Conservation (phyloP, 2,797 vertebrate genomes). For the Amphiprion clarkii region DNA sequence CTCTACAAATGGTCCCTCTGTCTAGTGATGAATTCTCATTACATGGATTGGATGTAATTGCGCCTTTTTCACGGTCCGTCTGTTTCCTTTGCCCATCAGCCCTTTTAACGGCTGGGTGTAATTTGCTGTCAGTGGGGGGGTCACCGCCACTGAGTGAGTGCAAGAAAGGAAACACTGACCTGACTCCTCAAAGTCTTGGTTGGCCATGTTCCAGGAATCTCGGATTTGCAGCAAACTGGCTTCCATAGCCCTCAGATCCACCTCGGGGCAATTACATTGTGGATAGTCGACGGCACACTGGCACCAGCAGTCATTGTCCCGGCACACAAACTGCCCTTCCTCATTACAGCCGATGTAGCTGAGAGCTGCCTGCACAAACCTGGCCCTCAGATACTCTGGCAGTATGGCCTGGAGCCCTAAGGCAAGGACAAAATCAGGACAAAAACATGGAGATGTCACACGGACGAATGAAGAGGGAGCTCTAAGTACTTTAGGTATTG, state of each 20-base stretch:
- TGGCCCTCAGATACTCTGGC: conserved; percentile 91
- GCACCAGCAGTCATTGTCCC: conserved; percentile 97
- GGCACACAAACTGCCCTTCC: conserved; percentile 96
- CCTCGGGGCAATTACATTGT: conserved; percentile 95
- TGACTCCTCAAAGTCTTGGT: conserved; percentile 95
- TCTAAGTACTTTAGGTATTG: conserved; percentile 24
- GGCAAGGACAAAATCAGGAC: conserved; percentile 46
- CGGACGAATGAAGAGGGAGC: conserved; percentile 28
- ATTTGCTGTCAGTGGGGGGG: conserved; percentile 37
- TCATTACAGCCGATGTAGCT: conserved; percentile 97
- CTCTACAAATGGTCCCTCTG: conserved; percentile 17
- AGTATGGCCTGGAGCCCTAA: conserved; percentile 95
- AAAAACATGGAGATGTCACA: conserved; percentile 40
- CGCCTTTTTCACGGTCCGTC: conserved; percentile 17
- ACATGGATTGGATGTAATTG: conserved; percentile 28
- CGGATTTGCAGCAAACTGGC: conserved; percentile 91
- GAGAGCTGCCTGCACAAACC: conserved; percentile 95
- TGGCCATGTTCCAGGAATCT: conserved; percentile 91
- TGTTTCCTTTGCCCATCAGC: conserved; percentile 21
- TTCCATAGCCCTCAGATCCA: conserved; percentile 96
- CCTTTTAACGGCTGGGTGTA: conserved; percentile 29
- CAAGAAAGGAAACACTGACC: conserved; percentile 80
- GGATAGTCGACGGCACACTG: conserved; percentile 90
- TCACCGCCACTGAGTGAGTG: conserved; percentile 1
- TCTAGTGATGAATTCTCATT: conserved; percentile 28